Evolutionary conservation across 35 echinoderm and acorn worm species (phyloP).

Genomic region (Apostichopus parvimensis): DNA sequence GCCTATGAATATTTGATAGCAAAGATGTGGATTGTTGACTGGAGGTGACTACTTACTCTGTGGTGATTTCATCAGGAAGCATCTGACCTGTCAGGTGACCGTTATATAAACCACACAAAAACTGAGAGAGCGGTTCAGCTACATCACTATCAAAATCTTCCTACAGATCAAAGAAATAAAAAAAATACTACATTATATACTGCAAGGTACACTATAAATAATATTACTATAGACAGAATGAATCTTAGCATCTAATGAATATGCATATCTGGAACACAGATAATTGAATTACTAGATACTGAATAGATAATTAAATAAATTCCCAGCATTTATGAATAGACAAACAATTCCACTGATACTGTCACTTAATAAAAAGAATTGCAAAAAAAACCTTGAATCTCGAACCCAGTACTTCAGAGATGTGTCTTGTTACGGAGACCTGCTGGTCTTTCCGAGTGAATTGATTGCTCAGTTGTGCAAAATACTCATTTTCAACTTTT

Average conservation of each 20-base stretch:
- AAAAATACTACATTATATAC: neutral
- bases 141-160: slow-evolving; percentile 95
- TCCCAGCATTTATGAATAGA: too few relatives aligned
- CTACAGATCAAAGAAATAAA: slow-evolving; percentile 53
- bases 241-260: neutral
- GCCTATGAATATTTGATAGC: too few relatives aligned
- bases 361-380: too few relatives aligned
- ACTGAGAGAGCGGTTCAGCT: slow-evolving; percentile 82
- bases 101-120: slow-evolving; percentile 83
- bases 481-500: too few relatives aligned
- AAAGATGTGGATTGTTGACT: too few relatives aligned
- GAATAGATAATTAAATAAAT: neutral
- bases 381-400: too few relatives aligned
- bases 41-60: slow-evolving; percentile 74
- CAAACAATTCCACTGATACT: neutral
- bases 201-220: neutral
- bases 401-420: too few relatives aligned
- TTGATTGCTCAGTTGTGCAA: too few relatives aligned
- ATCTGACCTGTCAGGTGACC: slow-evolving; percentile 75
- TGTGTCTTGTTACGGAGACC: too few relatives aligned
- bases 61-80: slow-evolving; percentile 84
- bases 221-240: neutral
- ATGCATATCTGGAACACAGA: neutral
- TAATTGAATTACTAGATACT: neutral
- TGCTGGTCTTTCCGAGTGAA: too few relatives aligned